Evolutionary conservation across 2,888 invertebrate species (phyloP).

Genomic region (Epistrophella euchroma): DNA sequence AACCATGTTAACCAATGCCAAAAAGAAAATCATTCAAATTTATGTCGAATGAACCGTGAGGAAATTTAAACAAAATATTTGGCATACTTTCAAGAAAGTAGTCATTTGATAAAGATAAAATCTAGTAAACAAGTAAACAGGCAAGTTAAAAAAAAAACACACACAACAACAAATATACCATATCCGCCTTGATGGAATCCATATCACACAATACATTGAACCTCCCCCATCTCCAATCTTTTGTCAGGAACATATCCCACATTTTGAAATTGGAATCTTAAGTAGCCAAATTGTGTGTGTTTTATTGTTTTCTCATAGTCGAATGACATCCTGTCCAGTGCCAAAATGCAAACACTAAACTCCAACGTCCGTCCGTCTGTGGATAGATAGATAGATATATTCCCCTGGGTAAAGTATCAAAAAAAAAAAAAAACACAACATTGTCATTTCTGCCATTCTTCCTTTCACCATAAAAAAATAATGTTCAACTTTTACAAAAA

Average conservation of each 20-base stretch:
- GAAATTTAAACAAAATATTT: constrained; percentile 20
- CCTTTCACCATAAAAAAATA: constrained; percentile 35
- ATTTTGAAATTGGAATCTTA: constrained; percentile 67
- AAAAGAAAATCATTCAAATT: constrained; percentile 6
- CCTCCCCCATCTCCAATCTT: constrained; percentile 26
- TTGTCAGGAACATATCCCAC: constrained; percentile 48
- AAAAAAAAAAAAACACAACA: background rate
- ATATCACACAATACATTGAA: constrained; percentile 36
- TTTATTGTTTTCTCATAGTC: constrained; percentile 74
- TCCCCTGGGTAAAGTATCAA: background rate
- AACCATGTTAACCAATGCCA: background rate
- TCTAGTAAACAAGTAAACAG: constrained; percentile 26
- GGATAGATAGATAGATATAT: background rate
- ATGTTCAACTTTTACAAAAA: constrained; percentile 30
- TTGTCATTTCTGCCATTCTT: constrained; percentile 53
- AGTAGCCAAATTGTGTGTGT: constrained; percentile 75
- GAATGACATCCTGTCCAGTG: constrained; percentile 76
- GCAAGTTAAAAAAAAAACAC: background rate
- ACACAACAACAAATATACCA: background rate
- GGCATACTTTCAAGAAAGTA: constrained; percentile 20
- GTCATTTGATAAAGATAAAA: constrained; percentile 17
- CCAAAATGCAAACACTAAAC: constrained; percentile 72
- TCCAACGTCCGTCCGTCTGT: constrained; percentile 74
- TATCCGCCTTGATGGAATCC: background rate
- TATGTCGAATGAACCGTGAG: constrained; percentile 9